These are phyloP conservation scores for Mastomys coucha DNA, from an alignment of 2,113 vertebrate genomes.

Conservation along the genomic window DNA sequence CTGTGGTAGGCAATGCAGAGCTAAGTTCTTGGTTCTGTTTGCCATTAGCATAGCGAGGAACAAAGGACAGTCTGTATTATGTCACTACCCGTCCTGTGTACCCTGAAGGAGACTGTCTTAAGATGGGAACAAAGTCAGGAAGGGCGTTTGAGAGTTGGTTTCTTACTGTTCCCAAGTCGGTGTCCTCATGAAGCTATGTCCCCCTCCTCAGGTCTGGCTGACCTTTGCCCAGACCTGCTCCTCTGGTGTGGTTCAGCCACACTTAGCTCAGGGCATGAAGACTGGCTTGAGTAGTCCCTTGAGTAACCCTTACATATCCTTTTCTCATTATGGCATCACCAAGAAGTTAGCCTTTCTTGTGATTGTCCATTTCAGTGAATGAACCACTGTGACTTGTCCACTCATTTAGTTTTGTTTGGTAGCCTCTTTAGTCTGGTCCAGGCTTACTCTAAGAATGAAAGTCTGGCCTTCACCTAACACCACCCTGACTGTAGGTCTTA, in stretches of 20 bases:
- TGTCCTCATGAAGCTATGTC: neutral
- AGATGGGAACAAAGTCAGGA: neutral
- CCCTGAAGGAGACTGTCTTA: slow-evolving; percentile 1
- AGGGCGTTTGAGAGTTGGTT: neutral
- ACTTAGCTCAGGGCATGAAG: too few relatives aligned
- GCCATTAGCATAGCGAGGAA: neutral
- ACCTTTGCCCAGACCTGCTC: neutral
- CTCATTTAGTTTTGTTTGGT: neutral
- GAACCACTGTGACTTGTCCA: neutral
- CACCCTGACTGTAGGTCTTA: neutral
- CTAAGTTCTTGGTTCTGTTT: neutral
- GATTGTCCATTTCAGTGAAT: slow-evolving; percentile 51
- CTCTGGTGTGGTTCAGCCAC: neutral
- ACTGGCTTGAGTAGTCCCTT: neutral
- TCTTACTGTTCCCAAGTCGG: neutral
- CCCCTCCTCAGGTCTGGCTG: neutral
- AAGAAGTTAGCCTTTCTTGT: neutral
- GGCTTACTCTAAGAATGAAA: slow-evolving; percentile 24
- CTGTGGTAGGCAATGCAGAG: neutral
- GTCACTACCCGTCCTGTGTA: neutral
- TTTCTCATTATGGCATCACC: neutral
- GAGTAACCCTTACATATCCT: neutral
- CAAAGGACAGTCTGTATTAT: neutral
- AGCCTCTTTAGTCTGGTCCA: slow-evolving; percentile 40
- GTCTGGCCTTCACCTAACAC: neutral